Evolutionary conservation across 2,113 vertebrate genomes (phyloP).

Genomic region (Cyprinus carpio): DNA sequence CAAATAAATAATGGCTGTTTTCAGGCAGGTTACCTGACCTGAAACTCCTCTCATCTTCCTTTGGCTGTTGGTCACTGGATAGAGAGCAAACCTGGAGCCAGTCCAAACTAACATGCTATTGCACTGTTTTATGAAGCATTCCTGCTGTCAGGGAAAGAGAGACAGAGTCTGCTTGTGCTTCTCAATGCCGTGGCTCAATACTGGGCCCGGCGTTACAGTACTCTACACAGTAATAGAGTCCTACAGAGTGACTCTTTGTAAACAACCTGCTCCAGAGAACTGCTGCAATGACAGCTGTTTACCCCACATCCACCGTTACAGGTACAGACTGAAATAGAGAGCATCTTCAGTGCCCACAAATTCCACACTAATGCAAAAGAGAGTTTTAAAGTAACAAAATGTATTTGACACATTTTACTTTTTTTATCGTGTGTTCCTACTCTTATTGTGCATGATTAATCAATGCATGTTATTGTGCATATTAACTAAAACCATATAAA

Average conservation of each 20-base stretch:
- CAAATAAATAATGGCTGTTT: background rate
- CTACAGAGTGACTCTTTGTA: background rate
- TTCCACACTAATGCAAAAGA: background rate
- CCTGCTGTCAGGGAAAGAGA: slow-evolving; percentile 35
- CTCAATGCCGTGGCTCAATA: background rate
- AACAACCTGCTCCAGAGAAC: slow-evolving; percentile 24
- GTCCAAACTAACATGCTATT: slow-evolving; percentile 6
- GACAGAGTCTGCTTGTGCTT: slow-evolving; percentile 41
- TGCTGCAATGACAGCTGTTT: background rate
- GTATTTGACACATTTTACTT: background rate
- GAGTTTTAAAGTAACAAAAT: background rate
- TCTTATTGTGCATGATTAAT: background rate
- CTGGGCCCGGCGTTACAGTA: background rate
- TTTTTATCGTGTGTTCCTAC: background rate
- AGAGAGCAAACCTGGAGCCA: slow-evolving; percentile 8
- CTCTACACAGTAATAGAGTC: slow-evolving; percentile 30
- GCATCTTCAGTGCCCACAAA: background rate
- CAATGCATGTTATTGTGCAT: background rate
- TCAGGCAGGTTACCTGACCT: background rate
- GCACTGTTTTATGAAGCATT: slow-evolving; percentile 35
- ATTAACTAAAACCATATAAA: background rate
- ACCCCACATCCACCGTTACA: background rate
- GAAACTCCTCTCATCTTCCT: slow-evolving; percentile 15
- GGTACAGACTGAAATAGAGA: background rate
- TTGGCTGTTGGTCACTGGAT: background rate